Conservation (phyloP, 2,113 vertebrate species). For the Alectura lathami region DNA sequence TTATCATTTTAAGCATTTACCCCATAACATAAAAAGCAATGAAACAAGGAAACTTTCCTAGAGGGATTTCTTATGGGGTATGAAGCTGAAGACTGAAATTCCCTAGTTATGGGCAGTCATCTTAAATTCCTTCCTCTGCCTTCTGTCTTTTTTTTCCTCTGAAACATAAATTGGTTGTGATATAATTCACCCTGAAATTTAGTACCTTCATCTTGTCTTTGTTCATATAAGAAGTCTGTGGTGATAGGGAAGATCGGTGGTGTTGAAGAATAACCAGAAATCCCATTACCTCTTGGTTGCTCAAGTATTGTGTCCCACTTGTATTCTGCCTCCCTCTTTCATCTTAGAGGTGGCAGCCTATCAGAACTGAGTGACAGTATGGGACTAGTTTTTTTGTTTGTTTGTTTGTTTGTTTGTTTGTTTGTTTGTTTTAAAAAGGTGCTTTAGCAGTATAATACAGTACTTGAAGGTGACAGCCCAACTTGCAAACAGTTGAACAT, state of each 20-base stretch:
- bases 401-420: too few species aligned
- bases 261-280: neutral
- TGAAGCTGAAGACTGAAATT: neutral
- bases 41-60: neutral
- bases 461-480: neutral
- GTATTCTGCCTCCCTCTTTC: neutral
- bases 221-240: neutral
- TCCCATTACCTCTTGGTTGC: neutral
- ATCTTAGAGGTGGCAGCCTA: neutral
- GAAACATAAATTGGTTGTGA: neutral
- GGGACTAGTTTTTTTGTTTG: neutral
- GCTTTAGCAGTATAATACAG: neutral
- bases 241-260: neutral
- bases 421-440: too few species aligned
- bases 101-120: neutral
- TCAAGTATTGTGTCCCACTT: neutral
- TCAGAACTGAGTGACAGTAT: neutral
- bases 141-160: neutral
- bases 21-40: neutral
- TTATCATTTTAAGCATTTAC: slow-evolving; percentile 14
- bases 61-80: neutral
- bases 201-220: neutral
- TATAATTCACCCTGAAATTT: neutral
- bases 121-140: neutral
- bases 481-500: neutral